Percentiles rank a stretch among this genome's conserved stretches.
Conservation (phyloP, 1,140 invertebrate species). For the Nilaparvata lugens region DNA sequence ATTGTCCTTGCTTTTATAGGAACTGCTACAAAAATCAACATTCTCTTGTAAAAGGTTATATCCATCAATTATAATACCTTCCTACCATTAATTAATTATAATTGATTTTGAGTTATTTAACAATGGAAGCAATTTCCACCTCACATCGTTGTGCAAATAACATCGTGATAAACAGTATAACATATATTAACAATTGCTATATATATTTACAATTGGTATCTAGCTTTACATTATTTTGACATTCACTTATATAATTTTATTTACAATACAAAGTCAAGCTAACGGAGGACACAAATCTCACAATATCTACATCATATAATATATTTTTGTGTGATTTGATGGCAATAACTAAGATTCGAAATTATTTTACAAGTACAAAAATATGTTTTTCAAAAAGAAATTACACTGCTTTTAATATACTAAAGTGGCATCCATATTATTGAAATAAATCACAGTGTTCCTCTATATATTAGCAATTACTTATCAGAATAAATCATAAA, state of each 20-base stretch:
- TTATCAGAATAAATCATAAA: too few species aligned
- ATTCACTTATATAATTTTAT: conserved; percentile 10
- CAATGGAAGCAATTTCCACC: too few species aligned
- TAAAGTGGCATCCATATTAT: too few species aligned
- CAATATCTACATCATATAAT: background rate
- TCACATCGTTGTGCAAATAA: conserved; percentile 6
- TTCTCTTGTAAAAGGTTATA: too few species aligned
- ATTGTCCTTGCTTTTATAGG: conserved; percentile 14
- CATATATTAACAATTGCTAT: background rate
- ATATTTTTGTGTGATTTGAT: background rate
- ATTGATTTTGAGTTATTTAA: too few species aligned
- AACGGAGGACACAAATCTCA: background rate
- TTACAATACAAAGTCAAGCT: conserved; percentile 7
- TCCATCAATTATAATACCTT: background rate
- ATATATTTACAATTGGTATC: background rate
- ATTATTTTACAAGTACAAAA: too few species aligned
- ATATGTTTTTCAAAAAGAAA: too few species aligned
- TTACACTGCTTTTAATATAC: too few species aligned
- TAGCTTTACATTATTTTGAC: background rate
- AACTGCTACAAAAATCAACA: conserved; percentile 10
- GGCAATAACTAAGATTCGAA: background rate
- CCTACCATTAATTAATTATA: too few species aligned
- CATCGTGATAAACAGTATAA: conserved; percentile 2
- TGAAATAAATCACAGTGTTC: too few species aligned
- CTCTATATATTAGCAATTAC: too few species aligned